phyloP scores from a whole-genome alignment of 2,797 vertebrate genomes.

The Siniperca obscura region DNA sequence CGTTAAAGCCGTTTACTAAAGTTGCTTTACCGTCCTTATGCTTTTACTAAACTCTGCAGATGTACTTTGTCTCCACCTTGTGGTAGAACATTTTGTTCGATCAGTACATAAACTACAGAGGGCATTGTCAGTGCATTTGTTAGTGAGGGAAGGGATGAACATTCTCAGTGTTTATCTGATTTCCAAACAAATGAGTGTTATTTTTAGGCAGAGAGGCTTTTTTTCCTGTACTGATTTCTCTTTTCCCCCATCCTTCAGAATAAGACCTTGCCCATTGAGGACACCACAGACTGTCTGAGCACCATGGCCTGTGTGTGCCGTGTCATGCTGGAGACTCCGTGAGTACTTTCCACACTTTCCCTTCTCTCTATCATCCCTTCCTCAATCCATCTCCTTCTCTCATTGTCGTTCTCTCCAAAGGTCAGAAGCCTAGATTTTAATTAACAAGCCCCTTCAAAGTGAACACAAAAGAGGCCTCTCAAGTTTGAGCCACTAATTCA shows the following conservation, averaged over 20 bases:
- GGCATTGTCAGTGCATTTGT: background rate
- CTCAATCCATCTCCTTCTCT: background rate
- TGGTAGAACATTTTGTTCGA: conserved; percentile 41
- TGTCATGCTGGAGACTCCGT: conserved; percentile 96
- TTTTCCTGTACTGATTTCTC: background rate
- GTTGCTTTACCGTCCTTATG: background rate
- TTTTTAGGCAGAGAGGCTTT: background rate
- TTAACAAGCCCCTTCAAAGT: conserved; percentile 39
- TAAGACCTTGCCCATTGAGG: conserved; percentile 93
- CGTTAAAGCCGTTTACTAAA: conserved; percentile 10
- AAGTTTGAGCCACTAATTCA: conserved; percentile 41
- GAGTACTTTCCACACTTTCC: conserved; percentile 72
- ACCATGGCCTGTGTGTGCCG: conserved; percentile 95
- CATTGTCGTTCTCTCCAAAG: conserved; percentile 9
- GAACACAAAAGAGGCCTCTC: conserved; percentile 30
- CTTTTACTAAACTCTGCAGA: background rate
- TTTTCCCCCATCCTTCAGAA: conserved; percentile 80
- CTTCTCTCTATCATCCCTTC: background rate
- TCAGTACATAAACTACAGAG: background rate
- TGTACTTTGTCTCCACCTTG: conserved; percentile 67
- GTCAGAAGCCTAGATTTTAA: conserved; percentile 37
- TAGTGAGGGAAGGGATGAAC: too few relatives aligned
- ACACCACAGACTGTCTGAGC: conserved; percentile 94
- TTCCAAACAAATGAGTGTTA: background rate
- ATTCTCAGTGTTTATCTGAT: background rate